phyloP scores from a whole-genome alignment of 1,140 invertebrate species.

The Zaprionus camerounensis region DNA sequence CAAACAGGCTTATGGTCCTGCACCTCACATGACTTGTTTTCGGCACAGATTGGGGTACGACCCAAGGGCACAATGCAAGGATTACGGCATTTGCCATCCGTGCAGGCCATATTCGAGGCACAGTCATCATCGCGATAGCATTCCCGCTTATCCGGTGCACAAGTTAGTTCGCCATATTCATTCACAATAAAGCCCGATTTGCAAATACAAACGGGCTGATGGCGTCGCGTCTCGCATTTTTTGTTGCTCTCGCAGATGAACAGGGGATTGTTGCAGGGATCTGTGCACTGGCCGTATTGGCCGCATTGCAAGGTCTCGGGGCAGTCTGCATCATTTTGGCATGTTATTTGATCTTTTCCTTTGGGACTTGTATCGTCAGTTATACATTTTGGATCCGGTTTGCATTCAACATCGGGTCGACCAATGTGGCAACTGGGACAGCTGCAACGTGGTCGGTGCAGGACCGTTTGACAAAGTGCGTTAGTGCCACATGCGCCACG shows the following conservation, averaged over 20 bases:
- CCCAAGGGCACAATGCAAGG: slow-evolving; percentile 89
- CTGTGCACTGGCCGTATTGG: slow-evolving; percentile 89
- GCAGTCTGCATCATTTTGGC: slow-evolving; percentile 89
- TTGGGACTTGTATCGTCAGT: slow-evolving; percentile 85
- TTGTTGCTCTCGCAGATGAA: slow-evolving; percentile 91
- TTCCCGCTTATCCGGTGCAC: slow-evolving; percentile 90
- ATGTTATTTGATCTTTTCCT: slow-evolving; percentile 85
- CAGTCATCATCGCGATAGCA: slow-evolving; percentile 93
- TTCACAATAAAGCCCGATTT: slow-evolving; percentile 94
- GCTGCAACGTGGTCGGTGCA: slow-evolving; percentile 92
- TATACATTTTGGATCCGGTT: slow-evolving; percentile 90
- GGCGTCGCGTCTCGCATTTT: slow-evolving; percentile 93
- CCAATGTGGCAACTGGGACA: slow-evolving; percentile 95
- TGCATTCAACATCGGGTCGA: slow-evolving; percentile 90
- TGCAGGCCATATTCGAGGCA: slow-evolving; percentile 92
- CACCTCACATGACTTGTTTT: slow-evolving; percentile 93
- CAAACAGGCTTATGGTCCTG: slow-evolving; percentile 93
- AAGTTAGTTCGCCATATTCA: slow-evolving; percentile 92
- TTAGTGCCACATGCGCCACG: slow-evolving; percentile 94
- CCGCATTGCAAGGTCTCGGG: slow-evolving; percentile 91
- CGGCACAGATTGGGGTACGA: slow-evolving; percentile 88
- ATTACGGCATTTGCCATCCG: slow-evolving; percentile 92
- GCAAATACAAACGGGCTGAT: slow-evolving; percentile 94
- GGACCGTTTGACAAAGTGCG: slow-evolving; percentile 92
- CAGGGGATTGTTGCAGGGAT: slow-evolving; percentile 89